These are phyloP conservation scores for Cinclus mexicanus DNA, from an alignment of 2,113 vertebrate species.

Conservation along the genomic window DNA sequence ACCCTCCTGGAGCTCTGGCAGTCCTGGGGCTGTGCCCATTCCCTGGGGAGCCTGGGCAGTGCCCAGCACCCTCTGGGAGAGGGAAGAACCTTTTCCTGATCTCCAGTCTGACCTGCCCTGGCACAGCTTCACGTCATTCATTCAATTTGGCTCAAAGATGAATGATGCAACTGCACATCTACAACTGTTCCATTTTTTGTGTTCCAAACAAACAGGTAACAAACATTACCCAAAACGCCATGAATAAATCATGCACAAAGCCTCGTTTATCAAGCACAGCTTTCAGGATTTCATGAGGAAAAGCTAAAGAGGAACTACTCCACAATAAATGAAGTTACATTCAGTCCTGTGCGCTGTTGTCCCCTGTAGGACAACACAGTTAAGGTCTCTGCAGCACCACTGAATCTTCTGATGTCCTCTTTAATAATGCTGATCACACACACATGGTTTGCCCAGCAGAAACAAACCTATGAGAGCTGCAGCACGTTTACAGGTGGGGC, in stretches of 20 bases:
- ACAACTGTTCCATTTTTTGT: not conserved
- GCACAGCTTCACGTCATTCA: not conserved
- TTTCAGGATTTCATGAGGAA: not conserved
- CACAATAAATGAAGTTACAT: not conserved
- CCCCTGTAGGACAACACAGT: not conserved
- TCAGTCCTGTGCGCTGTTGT: not conserved
- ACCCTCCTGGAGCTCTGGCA: not conserved
- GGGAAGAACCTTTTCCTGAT: rapidly evolving
- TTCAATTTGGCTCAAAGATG: not conserved
- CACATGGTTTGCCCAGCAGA: not conserved
- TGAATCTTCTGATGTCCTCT: not conserved
- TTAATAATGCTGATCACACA: not conserved
- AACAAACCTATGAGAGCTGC: not conserved
- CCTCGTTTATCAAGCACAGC: not conserved
- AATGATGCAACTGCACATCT: not conserved
- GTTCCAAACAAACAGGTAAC: not conserved
- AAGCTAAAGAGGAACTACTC: not conserved
- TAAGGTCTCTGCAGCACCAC: not conserved
- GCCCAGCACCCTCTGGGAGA: not conserved
- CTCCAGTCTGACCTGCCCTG: rapidly evolving
- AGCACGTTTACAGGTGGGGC: not conserved
- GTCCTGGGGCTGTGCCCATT: rapidly evolving
- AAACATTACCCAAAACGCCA: not conserved
- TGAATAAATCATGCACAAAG: not conserved
- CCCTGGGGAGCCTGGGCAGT: not conserved